A percentile compares a stretch with the other conserved stretches of the same genome.
phyloP scores from a whole-genome alignment of 2,113 vertebrate species.

The Plecotus auritus region DNA sequence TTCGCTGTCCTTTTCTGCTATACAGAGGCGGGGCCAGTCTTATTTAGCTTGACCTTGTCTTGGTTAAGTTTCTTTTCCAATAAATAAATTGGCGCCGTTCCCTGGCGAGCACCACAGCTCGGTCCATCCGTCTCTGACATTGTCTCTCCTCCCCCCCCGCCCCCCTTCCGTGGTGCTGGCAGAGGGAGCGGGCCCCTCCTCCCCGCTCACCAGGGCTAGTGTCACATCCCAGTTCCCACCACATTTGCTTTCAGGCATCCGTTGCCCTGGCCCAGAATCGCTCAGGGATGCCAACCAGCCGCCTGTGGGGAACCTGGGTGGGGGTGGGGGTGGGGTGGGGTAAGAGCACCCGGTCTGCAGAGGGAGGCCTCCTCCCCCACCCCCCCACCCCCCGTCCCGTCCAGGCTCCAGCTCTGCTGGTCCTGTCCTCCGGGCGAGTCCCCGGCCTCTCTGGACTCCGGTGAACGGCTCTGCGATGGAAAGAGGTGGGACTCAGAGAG shows the following conservation, averaged over 20 bases:
- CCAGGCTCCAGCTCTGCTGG: too few species aligned
- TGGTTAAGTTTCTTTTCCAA: not conserved
- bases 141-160: not conserved
- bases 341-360: not conserved
- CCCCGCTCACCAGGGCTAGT: conserved; percentile 20
- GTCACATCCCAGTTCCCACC: not conserved
- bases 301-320: not conserved
- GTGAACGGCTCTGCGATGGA: not conserved
- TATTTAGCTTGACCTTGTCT: not conserved
- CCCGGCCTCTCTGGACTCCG: not conserved
- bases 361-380: too few species aligned
- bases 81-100: not conserved
- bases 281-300: accelerated
- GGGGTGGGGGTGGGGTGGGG: too few species aligned
- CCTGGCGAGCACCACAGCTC: not conserved
- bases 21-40: not conserved
- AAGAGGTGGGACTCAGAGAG: too few species aligned
- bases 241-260: not conserved
- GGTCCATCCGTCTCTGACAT: not conserved
- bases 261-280: not conserved
- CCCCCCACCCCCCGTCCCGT: too few species aligned
- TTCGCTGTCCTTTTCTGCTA: not conserved
- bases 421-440: not conserved
- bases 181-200: not conserved
- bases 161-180: not conserved